phyloP scores from a whole-genome alignment of 92 coral and sea anemone genomes.

The Paramuricea clavata region DNA sequence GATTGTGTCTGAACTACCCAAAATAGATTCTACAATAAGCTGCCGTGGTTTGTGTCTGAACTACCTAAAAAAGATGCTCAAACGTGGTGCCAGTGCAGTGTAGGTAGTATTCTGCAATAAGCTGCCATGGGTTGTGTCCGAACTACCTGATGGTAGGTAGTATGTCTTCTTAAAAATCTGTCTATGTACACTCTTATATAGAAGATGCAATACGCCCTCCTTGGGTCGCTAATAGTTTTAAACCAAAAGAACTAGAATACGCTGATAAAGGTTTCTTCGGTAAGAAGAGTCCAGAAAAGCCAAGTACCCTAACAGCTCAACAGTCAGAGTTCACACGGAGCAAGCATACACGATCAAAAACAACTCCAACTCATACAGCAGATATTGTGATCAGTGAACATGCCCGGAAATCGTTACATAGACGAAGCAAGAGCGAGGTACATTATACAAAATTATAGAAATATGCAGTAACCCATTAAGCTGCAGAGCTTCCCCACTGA shows the following conservation, averaged over 20 bases:
- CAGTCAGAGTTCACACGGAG: background rate
- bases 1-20: no score
- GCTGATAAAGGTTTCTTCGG: conserved; percentile 81
- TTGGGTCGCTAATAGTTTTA: conserved; percentile 83
- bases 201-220: conserved; percentile 90
- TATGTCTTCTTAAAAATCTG: no score
- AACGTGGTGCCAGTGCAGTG: no score
- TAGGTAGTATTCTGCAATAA: no score
- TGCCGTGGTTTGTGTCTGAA: no score
- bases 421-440: conserved; percentile 49
- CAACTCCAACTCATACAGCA: conserved; percentile 74
- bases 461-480: no score
- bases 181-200: background rate
- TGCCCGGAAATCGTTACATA: background rate
- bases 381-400: conserved; percentile 18
- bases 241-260: conserved; percentile 85
- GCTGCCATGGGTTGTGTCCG: no score
- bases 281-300: conserved; percentile 29
- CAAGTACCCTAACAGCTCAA: background rate
- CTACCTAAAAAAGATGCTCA: no score
- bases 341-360: conserved; percentile 78
- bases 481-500: no score
- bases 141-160: no score
- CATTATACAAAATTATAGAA: background rate
- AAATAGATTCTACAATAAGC: no score